These are phyloP conservation scores for Pyrgus malvae DNA, from an alignment of 2,888 invertebrate genomes.

Conservation along the genomic window DNA sequence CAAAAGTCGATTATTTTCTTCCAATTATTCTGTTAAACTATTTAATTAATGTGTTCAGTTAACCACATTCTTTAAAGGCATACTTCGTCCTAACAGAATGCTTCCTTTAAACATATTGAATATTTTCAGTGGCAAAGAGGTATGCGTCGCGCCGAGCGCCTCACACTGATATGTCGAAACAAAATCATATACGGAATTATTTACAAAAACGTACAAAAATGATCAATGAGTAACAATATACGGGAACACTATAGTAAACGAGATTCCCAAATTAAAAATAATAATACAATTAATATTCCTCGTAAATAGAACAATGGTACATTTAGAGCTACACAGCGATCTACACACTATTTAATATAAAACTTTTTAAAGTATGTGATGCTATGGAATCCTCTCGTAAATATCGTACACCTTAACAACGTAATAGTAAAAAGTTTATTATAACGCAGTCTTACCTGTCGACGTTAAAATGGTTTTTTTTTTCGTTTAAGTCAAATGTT, in stretches of 20 bases:
- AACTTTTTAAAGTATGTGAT: constrained; percentile 20
- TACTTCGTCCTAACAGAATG: too few species aligned
- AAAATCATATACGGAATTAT: constrained; percentile 46
- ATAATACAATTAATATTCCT: constrained; percentile 30
- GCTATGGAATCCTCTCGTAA: constrained; percentile 10
- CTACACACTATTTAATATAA: constrained; percentile 28
- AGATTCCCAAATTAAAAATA: constrained; percentile 36
- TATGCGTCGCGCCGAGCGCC: constrained; percentile 32
- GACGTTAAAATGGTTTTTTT: neutral
- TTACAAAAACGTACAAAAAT: constrained; percentile 58
- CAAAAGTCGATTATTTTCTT: too few species aligned
- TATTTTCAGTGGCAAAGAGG: constrained; percentile 22
- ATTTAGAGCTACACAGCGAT: constrained; percentile 23
- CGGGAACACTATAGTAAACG: constrained; percentile 32
- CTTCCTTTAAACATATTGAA: neutral
- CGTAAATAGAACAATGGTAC: constrained; percentile 26
- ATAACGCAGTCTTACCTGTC: neutral
- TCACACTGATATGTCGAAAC: constrained; percentile 55
- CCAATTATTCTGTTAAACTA: too few species aligned
- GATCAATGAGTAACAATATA: constrained; percentile 57
- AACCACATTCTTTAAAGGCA: too few species aligned
- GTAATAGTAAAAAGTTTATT: constrained; percentile 10
- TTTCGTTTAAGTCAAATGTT: neutral
- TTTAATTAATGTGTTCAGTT: too few species aligned
- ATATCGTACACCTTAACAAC: constrained; percentile 7